Base-by-base conservation (phyloP, 2,797 vertebrate genomes). In the Manis javanica region DNA sequence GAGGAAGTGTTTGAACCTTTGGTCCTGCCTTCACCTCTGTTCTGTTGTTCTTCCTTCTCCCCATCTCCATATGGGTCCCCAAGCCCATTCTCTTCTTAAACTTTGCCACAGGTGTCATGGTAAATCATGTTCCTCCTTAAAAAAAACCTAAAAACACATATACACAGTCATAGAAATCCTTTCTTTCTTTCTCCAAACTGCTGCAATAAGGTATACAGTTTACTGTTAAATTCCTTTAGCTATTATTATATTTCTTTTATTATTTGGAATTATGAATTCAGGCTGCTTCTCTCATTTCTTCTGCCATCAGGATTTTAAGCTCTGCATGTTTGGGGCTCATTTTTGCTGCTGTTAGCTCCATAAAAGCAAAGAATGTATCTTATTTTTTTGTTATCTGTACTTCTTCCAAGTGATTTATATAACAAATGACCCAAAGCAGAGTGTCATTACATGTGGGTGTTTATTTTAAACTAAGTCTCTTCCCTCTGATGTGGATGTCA, bases 281-380 rank as follows among this genome's bases (percentile, higher is more conserved):
- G 61, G n/a, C 14, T 63, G 34, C 82, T 89, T 79, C 34, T 96
- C 51, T 96, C 46, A 24, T 72, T 96, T 91, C 88, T 37, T 92
- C 78, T 92, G 95, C 55, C 26, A 31, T 42, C 13, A 66, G 72
- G 18, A 85, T 88, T 88, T 96, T 78, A 88, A 84, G 15, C 26
- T 46, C 26, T 88, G 46, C 59, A 49, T 74, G 34, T 83, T 77
- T 93, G 42, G 21, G 16, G 64, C n/a, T 72, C 24, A 74, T 79
- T 94, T 92, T 55, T 89, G 49, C 29, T 85, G 69, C 53, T 51
- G 7, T 42, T 39, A 77, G 2, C 71, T 71, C 39, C n/a, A 2
- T 74, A 78, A 77, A 16, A 31, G 49, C 26, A 87, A 66, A 63
- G 5, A 59, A 3, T 81, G 6, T 78, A 63, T 90, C 74, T 81